phyloP scores from a whole-genome alignment of 2,113 vertebrate species.

The Glareola pratincola region DNA sequence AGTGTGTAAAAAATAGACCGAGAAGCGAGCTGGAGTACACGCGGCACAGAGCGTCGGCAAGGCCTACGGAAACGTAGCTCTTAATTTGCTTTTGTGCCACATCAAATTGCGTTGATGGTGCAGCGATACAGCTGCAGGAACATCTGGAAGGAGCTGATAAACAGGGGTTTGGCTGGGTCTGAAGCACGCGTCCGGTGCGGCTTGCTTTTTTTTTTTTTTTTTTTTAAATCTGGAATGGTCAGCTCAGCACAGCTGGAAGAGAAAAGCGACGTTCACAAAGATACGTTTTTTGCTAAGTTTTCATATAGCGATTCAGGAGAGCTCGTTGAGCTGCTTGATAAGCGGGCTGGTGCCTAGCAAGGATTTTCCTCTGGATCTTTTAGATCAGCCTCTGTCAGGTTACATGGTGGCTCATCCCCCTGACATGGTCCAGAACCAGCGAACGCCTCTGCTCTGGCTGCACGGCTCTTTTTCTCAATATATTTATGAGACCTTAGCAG shows the following conservation, averaged over 20 bases:
- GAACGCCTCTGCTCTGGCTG: neutral
- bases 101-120: neutral
- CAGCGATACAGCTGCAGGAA: neutral
- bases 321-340: neutral
- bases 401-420: neutral
- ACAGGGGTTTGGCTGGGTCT: neutral
- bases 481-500: neutral
- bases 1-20: neutral
- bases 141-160: constrained; percentile 50
- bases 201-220: neutral
- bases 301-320: neutral
- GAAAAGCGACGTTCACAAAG: neutral
- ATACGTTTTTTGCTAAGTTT: neutral
- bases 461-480: neutral
- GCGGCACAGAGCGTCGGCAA: neutral
- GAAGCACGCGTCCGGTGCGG: neutral
- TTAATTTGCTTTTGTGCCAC: constrained; percentile 11
- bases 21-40: neutral
- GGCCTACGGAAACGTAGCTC: neutral
- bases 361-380: constrained; percentile 14
- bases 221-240: neutral
- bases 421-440: neutral
- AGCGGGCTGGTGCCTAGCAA: neutral
- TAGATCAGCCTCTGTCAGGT: neutral
- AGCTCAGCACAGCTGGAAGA: neutral